Base-by-base conservation (phyloP, 2,888 invertebrate genomes). In the Acheta domesticus region DNA sequence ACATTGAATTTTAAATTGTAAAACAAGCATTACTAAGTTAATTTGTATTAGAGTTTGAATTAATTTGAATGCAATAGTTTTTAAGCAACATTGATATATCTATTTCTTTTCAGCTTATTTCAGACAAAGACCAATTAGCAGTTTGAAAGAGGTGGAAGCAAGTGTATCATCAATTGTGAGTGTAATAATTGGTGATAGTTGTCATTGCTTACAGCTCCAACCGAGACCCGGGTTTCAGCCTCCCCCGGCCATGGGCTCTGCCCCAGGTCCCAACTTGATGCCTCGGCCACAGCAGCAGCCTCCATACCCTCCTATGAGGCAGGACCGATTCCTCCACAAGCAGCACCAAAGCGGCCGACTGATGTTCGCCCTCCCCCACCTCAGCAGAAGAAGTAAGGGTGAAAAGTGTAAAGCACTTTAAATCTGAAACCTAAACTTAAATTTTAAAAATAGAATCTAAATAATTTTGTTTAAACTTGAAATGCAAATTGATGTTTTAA, bases 141-240 rank as follows among this genome's bases (percentile, higher is more conserved):
- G 23, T 80, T 80, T 36, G 77, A 48, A 48, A 19, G 16, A 20
- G 19, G 49, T 20, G 36, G 36, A 36, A 36, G 36, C 36, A 36
- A 36, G 36, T 36, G 36, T 36, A 0, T 73, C 77, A 19, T 73
- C 19, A 12, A 0, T n/a, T 73, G n/a, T 73, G 73, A n/a, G 19
- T n/a, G 19, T 20, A 19, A 73, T 73, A n/a, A 73, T 20, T n/a
- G 76, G n/a, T 73, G 48, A 75, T n/a, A 78, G 50, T 79, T 74
- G 80, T 73, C 81, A 36, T 80, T 80, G 81, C 16, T 78, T 82
- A 76, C 79, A 87, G 87, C 86, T 88, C 84, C 88, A 89, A 85
- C 89, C 91, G 85, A 91, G 94, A 82, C 90, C 91, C 81, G 93
- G 93, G 12, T 93, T 92, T 86, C 92, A 90, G 77, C 90, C 92